Percentiles rank a stretch among this genome's conserved stretches.
Conservation (phyloP, 2,888 invertebrate species). For the Cephus sareptanus region DNA sequence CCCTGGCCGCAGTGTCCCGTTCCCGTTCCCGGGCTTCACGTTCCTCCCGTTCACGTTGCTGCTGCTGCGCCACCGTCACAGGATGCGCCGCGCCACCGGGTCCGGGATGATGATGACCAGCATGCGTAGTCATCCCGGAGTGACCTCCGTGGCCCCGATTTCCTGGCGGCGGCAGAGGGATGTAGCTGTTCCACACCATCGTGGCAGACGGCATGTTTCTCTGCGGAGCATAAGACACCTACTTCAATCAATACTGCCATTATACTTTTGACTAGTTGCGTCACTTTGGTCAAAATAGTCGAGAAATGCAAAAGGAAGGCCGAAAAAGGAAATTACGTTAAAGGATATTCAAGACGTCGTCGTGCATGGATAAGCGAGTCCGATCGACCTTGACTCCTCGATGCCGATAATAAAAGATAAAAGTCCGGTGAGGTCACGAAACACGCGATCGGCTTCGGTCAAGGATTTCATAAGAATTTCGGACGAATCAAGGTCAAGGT, state of each 20-base stretch:
- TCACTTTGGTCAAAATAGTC: neutral
- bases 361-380: neutral
- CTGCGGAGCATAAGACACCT: constrained; percentile 62
- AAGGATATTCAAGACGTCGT: neutral
- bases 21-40: constrained; percentile 36
- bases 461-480: neutral
- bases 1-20: constrained; percentile 40
- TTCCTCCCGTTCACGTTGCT: constrained; percentile 29
- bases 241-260: constrained; percentile 62
- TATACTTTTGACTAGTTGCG: neutral
- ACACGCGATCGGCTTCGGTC: neutral
- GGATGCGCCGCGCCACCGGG: constrained; percentile 46
- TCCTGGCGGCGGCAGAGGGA: constrained; percentile 57
- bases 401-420: neutral
- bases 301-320: neutral
- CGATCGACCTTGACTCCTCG: neutral
- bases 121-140: constrained; percentile 45
- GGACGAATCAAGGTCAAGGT: neutral
- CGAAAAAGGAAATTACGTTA: neutral
- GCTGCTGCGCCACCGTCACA: constrained; percentile 54
- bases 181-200: constrained; percentile 61
- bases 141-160: constrained; percentile 53
- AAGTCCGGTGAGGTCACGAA: neutral
- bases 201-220: constrained; percentile 61
- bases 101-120: constrained; percentile 56